Conservation (phyloP, 92 coral and sea anemone genomes). For the Hydrozoanthus gracilis region DNA sequence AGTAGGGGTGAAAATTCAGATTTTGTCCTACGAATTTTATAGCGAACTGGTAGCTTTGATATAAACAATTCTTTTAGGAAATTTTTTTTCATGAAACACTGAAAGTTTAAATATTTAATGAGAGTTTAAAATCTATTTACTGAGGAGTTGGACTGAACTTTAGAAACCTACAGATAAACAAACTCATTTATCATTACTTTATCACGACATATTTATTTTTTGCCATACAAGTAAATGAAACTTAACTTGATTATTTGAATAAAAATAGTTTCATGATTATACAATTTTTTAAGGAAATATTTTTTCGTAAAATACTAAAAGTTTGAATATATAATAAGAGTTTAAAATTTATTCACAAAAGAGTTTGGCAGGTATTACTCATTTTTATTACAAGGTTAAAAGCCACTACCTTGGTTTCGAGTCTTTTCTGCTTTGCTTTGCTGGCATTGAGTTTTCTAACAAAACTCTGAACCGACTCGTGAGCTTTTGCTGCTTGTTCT, state of each 20-base stretch:
- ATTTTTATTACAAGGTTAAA: constrained; percentile 15
- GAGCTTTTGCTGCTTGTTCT: constrained; percentile 33
- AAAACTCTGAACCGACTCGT: constrained; percentile 25
- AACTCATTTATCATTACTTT: neutral
- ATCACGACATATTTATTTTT: neutral
- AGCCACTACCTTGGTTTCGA: constrained; percentile 34
- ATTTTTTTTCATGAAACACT: constrained; percentile 12
- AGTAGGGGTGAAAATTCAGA: neutral
- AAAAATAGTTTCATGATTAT: constrained; percentile 10
- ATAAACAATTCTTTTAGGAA: too few relatives aligned
- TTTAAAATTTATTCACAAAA: constrained; percentile 4
- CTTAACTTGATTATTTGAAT: neutral
- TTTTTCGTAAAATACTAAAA: constrained; percentile 14
- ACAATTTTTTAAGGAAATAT: constrained; percentile 2
- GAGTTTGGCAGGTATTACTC: constrained; percentile 12
- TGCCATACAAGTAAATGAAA: neutral
- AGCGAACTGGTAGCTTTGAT: neutral
- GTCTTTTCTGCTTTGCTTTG: constrained; percentile 39
- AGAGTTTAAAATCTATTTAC: neutral
- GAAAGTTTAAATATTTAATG: constrained; percentile 2
- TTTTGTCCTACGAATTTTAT: neutral
- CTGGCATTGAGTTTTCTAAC: constrained; percentile 25
- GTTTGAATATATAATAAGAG: constrained; percentile 16
- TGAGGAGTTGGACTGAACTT: constrained; percentile 5
- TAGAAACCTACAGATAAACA: constrained; percentile 17